A percentile compares a stretch with the other conserved stretches of the same genome.
These are phyloP conservation scores for Lepidurus packardi DNA, from an alignment of 1,140 invertebrate species.

Conservation along the genomic window DNA sequence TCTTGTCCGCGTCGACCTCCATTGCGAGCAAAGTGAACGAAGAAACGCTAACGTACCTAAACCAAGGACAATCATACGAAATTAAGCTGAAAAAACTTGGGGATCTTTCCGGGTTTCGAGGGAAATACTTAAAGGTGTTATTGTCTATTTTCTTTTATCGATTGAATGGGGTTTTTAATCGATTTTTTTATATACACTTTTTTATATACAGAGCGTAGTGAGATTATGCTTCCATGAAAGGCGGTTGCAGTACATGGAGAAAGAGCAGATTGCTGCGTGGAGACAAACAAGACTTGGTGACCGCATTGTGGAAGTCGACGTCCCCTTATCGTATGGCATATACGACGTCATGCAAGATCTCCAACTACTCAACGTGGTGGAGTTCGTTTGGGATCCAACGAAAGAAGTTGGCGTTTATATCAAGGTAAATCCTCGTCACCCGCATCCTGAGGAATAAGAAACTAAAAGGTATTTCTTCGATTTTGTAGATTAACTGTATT, in stretches of 20 bases:
- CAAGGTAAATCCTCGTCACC: slow-evolving; percentile 55
- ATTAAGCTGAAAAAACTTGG: slow-evolving; percentile 94
- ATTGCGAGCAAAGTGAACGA: slow-evolving; percentile 95
- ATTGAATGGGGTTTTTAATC: slow-evolving; percentile 38
- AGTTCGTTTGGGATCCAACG: slow-evolving; percentile 91
- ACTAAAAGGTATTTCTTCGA: slow-evolving; percentile 10
- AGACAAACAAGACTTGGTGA: slow-evolving; percentile 78
- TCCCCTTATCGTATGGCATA: slow-evolving; percentile 87
- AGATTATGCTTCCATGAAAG: slow-evolving; percentile 93
- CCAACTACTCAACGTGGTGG: slow-evolving; percentile 68
- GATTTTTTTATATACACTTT: slow-evolving; percentile 37
- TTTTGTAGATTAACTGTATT: slow-evolving; percentile 78
- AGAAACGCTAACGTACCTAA: slow-evolving; percentile 94
- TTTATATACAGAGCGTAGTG: slow-evolving; percentile 83
- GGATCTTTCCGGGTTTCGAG: slow-evolving; percentile 80
- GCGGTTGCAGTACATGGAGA: slow-evolving; percentile 89
- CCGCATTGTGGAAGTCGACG: slow-evolving; percentile 84
- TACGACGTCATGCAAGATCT: slow-evolving; percentile 71
- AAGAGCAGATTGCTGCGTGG: slow-evolving; percentile 87
- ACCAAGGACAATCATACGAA: slow-evolving; percentile 95
- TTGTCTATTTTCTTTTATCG: slow-evolving; percentile 32
- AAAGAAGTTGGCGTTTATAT: slow-evolving; percentile 92
- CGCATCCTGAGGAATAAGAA: background rate
- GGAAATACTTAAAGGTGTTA: slow-evolving; percentile 76
- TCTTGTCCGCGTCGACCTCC: slow-evolving; percentile 88